These are phyloP conservation scores for Netelia inedita DNA, from an alignment of 2,888 invertebrate species.

Conservation along the genomic window DNA sequence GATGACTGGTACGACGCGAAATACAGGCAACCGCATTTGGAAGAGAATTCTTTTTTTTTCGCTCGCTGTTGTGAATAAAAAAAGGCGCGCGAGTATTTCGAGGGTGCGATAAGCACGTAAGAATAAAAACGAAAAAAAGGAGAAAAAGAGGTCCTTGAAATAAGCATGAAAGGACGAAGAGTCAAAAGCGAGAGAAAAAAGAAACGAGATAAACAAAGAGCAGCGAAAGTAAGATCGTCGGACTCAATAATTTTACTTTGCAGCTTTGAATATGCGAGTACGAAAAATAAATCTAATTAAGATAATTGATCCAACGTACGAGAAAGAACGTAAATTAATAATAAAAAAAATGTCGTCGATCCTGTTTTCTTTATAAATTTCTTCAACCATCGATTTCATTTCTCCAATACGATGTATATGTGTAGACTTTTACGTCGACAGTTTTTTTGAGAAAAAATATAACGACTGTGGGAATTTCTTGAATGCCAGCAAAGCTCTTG, in stretches of 20 bases:
- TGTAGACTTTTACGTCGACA: not conserved
- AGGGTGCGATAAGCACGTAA: slow-evolving; percentile 41
- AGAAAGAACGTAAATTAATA: no score
- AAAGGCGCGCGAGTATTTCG: slow-evolving; percentile 59
- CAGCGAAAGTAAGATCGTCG: no score
- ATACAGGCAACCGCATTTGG: slow-evolving; percentile 55
- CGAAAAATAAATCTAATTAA: not conserved
- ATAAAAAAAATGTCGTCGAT: no score
- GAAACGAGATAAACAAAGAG: not conserved
- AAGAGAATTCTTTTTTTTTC: slow-evolving; percentile 53
- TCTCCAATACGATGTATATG: no score
- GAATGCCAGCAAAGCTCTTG: not conserved
- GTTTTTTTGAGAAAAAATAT: slow-evolving; percentile 15
- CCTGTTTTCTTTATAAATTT: no score
- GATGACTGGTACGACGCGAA: slow-evolving; percentile 63
- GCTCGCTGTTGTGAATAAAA: slow-evolving; percentile 9
- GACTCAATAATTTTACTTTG: not conserved
- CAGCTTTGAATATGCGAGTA: not conserved
- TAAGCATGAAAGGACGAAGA: slow-evolving; percentile 4
- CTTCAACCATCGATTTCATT: no score
- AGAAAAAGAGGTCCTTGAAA: slow-evolving; percentile 18
- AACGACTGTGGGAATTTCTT: slow-evolving; percentile 41
- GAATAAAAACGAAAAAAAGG: slow-evolving; percentile 33
- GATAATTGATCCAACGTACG: not conserved
- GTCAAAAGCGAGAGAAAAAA: slow-evolving; percentile 26